phyloP scores from a whole-genome alignment of 2,888 invertebrate genomes.

The Drosophila sordidula region DNA sequence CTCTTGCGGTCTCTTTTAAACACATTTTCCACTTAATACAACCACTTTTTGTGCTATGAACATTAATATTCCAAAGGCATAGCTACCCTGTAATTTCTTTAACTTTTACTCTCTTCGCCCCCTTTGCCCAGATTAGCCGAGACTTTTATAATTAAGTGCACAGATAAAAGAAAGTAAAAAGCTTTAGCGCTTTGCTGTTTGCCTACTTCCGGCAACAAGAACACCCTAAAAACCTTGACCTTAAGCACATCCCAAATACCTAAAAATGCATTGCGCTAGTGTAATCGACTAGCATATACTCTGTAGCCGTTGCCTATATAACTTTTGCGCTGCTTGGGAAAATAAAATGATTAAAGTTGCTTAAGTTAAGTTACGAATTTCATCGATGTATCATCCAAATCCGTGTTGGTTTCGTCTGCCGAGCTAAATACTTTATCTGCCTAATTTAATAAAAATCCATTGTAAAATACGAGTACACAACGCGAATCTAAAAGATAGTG shows the following conservation, averaged over 20 bases:
- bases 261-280: too few species aligned
- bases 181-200: slow-evolving; percentile 36
- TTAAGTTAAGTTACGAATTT: slow-evolving; percentile 54
- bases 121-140: slow-evolving; percentile 13
- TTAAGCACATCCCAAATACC: slow-evolving; percentile 22
- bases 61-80: slow-evolving; percentile 3
- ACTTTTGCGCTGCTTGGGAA: neutral
- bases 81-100: neutral
- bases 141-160: slow-evolving; percentile 68
- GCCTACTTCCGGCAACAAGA: slow-evolving; percentile 35
- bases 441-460: slow-evolving; percentile 77
- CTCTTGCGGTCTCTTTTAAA: slow-evolving; percentile 1
- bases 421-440: slow-evolving; percentile 56
- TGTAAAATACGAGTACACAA: slow-evolving; percentile 56
- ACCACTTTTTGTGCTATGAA: slow-evolving; percentile 10
- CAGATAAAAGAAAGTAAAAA: slow-evolving; percentile 45
- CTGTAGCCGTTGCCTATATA: neutral
- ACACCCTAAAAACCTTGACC: slow-evolving; percentile 59
- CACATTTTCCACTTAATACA: slow-evolving; percentile 1
- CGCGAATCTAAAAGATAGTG: neutral
- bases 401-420: slow-evolving; percentile 46
- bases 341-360: too few species aligned
- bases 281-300: neutral
- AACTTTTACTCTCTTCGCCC: neutral
- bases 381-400: slow-evolving; percentile 62